Evolutionary conservation across 2,113 vertebrate genomes (phyloP).

Genomic region (Eublepharis macularius): DNA sequence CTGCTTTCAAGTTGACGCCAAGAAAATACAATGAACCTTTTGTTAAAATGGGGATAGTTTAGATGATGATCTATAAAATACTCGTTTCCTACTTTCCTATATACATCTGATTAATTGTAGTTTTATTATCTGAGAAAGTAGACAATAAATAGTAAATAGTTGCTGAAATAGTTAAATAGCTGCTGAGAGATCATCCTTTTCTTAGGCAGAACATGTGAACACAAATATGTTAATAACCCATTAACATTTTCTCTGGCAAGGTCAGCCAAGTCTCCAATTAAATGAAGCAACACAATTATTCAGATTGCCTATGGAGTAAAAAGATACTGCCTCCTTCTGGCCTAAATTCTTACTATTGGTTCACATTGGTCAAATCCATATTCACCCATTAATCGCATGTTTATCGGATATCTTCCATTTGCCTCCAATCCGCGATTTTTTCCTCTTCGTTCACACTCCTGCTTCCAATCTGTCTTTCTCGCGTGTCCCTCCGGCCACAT

Average conservation of each 20-base stretch:
- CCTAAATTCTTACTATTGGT: neutral
- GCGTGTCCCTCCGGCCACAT: too few species aligned
- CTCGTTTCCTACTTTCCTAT: neutral
- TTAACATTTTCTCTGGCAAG: neutral
- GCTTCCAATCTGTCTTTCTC: too few species aligned
- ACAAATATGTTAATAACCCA: neutral
- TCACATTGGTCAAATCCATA: too few species aligned
- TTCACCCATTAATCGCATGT: too few species aligned
- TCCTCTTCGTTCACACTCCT: too few species aligned
- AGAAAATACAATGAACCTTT: too few species aligned
- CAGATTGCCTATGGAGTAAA: neutral
- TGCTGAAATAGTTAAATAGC: neutral
- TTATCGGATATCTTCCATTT: too few species aligned
- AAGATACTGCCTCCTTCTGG: neutral
- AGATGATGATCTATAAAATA: neutral
- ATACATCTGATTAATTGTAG: neutral
- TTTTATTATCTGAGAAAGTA: neutral
- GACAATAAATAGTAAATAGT: too few species aligned
- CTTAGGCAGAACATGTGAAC: neutral
- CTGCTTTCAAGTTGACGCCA: too few species aligned
- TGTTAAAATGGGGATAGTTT: neutral
- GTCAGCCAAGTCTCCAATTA: neutral
- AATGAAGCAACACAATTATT: neutral
- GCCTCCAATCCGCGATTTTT: too few species aligned
- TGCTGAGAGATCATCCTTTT: neutral